These are phyloP conservation scores for Tympanoctomys barrerae DNA, from an alignment of 2,797 vertebrate genomes.

Conservation along the genomic window DNA sequence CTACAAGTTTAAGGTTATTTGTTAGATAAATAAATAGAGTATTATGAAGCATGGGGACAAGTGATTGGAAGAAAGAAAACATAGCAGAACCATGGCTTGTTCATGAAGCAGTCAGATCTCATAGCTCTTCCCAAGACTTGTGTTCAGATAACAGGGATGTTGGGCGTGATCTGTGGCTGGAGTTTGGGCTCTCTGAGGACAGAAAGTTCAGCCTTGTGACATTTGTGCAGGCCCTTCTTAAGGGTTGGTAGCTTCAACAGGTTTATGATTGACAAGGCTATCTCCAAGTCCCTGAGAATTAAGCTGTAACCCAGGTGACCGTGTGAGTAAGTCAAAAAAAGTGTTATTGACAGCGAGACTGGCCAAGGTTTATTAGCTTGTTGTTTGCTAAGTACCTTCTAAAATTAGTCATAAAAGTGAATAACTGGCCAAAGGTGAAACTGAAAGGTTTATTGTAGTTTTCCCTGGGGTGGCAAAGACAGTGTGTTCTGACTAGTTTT, in stretches of 20 bases:
- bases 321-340: not conserved
- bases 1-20: not conserved
- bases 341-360: not conserved
- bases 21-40: not conserved
- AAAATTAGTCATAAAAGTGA: not conserved
- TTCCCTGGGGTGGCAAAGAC: not conserved
- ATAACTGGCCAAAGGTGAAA: not conserved
- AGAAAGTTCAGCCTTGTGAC: not conserved
- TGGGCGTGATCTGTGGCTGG: not conserved
- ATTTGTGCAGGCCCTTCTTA: not conserved
- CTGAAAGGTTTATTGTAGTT: not conserved
- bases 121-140: rapidly evolving
- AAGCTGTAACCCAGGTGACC: not conserved
- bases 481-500: not conserved
- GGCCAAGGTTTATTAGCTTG: not conserved
- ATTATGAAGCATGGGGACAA: not conserved
- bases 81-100: not conserved
- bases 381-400: not conserved
- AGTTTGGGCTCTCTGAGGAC: not conserved
- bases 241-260: not conserved
- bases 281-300: not conserved
- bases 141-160: not conserved
- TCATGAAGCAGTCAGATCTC: not conserved
- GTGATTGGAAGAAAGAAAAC: not conserved
- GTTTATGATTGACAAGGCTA: not conserved